Base-by-base conservation (phyloP, 1,140 invertebrate genomes). In the Drosophila novamexicana region DNA sequence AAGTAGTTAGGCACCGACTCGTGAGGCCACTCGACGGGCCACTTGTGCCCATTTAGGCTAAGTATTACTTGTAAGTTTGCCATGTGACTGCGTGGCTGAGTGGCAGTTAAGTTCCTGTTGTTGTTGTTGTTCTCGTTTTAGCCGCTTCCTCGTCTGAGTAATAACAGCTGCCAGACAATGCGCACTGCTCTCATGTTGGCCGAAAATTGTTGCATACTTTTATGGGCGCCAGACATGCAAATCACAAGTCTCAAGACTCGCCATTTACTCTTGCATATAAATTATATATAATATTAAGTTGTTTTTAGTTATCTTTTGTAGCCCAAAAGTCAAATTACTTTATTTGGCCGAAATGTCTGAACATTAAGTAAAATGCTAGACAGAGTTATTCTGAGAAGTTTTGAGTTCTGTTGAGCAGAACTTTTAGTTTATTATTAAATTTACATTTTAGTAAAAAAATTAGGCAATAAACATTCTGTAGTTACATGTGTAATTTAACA, bases 51-150 rank as follows among this genome's bases (percentile, higher is more conserved):
- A 85, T 85, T 85, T 85, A 85, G 71, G 75, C 77, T 85, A 88
- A 85, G 82, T 85, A 85, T 85, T 85, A 85, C 82, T 85, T 85
- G 82, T 85, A 85, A 88, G 79, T 85, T 77, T 84, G 81, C 81
- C 81, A 84, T 85, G 81, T 83, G 81, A 83, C 81, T 83, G 81
- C 79, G 64, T 69, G 80, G 74, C 70, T 83, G 81, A 84, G 68
- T 77, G 73, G 74, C 75, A 82, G 79, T 75, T 73, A 68, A 73
- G 70, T 73, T 68, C 53, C 8, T 14, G 40, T 37, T 10, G 16
- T 54, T 50, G 6, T 56, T 37, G 50, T 56, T 32, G 36, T 63
- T 53, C 18, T 66, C 18, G 32, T 37, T 61, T 45, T 12, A 47
- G 14, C 32, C 40, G 42, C 53, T 58, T 67, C 40, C 72, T 54